A percentile compares a stretch with the other conserved stretches of the same genome.
Evolutionary conservation across 2,888 invertebrate genomes (phyloP).

Genomic region (Vannuccia rotundouncinata): DNA sequence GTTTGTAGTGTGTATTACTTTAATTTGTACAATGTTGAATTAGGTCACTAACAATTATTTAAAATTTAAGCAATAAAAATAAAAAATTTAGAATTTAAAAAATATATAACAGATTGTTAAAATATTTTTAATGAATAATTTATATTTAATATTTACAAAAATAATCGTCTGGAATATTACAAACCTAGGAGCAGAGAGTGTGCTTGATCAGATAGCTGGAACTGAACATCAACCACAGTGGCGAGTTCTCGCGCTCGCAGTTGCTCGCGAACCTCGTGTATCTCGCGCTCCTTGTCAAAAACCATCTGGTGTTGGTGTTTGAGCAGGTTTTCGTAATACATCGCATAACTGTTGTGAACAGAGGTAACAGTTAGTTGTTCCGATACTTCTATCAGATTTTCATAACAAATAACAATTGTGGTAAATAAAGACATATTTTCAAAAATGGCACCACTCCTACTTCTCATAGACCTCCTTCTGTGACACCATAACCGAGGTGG

Average conservation of each 20-base stretch:
- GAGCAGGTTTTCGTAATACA: conserved; percentile 55
- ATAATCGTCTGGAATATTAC: too few species aligned
- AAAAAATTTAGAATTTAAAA: too few species aligned
- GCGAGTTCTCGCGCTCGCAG: conserved; percentile 46
- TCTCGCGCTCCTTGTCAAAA: conserved; percentile 51
- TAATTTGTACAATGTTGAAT: too few species aligned
- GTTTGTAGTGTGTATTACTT: too few species aligned
- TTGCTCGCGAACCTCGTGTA: conserved; percentile 48
- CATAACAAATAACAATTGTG: background rate
- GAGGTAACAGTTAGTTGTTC: background rate
- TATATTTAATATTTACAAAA: too few species aligned
- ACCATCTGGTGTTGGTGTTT: conserved; percentile 50
- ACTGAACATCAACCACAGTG: conserved; percentile 51
- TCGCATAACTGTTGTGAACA: conserved; percentile 48
- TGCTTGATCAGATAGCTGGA: conserved; percentile 50
- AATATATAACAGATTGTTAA: too few species aligned
- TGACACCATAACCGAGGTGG: conserved; percentile 48
- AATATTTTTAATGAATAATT: too few species aligned
- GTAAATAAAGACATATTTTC: background rate
- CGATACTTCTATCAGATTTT: background rate
- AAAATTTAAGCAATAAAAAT: too few species aligned
- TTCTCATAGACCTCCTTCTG: conserved; percentile 53
- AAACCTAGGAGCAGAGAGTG: conserved; percentile 49
- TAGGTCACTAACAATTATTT: too few species aligned
- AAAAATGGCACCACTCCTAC: conserved; percentile 41